These are phyloP conservation scores for Lichenostomus cassidix DNA, from an alignment of 2,113 vertebrate species.

Conservation along the genomic window DNA sequence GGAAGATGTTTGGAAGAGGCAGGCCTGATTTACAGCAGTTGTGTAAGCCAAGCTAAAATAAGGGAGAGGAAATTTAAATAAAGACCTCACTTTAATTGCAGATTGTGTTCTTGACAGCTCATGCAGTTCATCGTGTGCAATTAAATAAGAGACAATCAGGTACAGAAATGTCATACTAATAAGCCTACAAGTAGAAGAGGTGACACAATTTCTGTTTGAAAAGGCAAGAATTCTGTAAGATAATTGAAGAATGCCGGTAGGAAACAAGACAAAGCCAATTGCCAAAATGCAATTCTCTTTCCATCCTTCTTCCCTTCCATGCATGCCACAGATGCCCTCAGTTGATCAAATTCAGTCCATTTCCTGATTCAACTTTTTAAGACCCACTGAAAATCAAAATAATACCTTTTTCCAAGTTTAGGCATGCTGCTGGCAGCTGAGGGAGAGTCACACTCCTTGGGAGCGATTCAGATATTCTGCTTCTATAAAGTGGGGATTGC, in stretches of 20 bases:
- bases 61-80: neutral
- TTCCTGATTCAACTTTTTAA: neutral
- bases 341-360: neutral
- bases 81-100: neutral
- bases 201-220: neutral
- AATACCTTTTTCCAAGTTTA: neutral
- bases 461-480: neutral
- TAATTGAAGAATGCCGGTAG: neutral
- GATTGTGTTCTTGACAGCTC: neutral
- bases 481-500: neutral
- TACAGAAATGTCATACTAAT: neutral
- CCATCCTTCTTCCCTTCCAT: neutral
- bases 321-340: neutral
- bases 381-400: neutral
- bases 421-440: neutral
- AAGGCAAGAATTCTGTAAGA: neutral
- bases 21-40: neutral
- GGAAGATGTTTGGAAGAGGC: neutral
- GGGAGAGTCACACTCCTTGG: fast-evolving
- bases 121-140: neutral
- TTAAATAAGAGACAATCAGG: neutral
- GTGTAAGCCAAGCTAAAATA: neutral
- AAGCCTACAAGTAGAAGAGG: neutral
- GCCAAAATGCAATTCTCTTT: no score
- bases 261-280: neutral